Base-by-base conservation (phyloP, 2,113 vertebrate genomes). In the Bubo bubo region DNA sequence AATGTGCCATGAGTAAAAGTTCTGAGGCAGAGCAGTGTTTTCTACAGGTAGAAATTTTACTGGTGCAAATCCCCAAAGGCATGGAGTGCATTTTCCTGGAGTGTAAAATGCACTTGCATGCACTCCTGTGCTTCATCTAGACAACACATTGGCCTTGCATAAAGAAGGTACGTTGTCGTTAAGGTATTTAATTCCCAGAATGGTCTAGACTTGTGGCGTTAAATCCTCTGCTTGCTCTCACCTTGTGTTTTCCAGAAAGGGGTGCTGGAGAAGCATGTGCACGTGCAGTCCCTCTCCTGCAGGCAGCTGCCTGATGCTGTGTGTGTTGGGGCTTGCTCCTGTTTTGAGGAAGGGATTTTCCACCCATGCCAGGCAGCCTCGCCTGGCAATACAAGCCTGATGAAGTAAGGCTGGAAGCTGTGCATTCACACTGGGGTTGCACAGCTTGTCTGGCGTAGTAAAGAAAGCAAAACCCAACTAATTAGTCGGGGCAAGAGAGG, bases 271-370 rank as follows among this genome's bases (percentile, higher is more conserved):
- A 12, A 68, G 76, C 24, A 5, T 8, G 8, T 49, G 23, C 43
- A 15, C 3, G 1, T 1, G 0, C 0, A 1, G 30, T 34, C 30
- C 37, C n/a, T 32, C 20, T 86, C 60, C 43, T 19, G 13, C 41
- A 28, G 47, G 53, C 55, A 16, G 53, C 64, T 64, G 21, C 24
- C 55, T 14, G 4, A 16, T 37, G 55, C 32, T 14, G 6, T 10
- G 23, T 72, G 43, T n/a, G 72, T 18, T 18, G 18, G 63, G 79
- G 55, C 37, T 68, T 67, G n/a, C 49, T 66, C 14, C n/a, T 43
- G 7, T 20, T 27, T 14, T 2, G 28, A 22, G 37, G 53, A 58
- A 86, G 53, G 60, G 63, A 30, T 79, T 83, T 86, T 86, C 62
- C 41, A 43, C 47, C 45, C 1, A 1, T 55, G 52, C 18, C 35